Evolutionary conservation across 2,888 invertebrate genomes (phyloP).

Genomic region (Exephanes ischioxanthus): DNA sequence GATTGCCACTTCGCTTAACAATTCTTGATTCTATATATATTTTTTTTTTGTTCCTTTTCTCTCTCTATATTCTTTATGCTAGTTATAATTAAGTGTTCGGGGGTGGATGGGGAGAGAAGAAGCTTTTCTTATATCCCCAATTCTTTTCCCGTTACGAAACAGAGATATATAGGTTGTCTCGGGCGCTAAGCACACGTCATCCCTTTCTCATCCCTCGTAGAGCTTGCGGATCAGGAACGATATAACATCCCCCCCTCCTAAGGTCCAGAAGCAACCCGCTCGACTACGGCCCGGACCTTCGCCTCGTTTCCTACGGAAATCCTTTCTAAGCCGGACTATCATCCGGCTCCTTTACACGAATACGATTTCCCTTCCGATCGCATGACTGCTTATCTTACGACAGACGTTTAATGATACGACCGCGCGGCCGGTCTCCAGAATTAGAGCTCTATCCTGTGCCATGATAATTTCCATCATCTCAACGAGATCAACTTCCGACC

Average conservation of each 20-base stretch:
- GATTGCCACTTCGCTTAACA: conserved; percentile 52
- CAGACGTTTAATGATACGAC: conserved; percentile 72
- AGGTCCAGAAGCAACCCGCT: conserved; percentile 47
- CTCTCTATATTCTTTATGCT: conserved; percentile 36
- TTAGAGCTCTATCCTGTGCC: conserved; percentile 71
- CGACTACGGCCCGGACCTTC: conserved; percentile 36
- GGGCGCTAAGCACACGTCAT: conserved; percentile 45
- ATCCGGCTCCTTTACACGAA: conserved; percentile 74
- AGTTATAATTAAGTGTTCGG: conserved; percentile 35
- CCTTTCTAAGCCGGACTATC: conserved; percentile 67
- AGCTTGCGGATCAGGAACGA: conserved; percentile 46
- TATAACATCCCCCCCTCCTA: conserved; percentile 38
- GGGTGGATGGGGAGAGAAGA: neutral
- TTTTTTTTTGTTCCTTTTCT: neutral
- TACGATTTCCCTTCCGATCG: conserved; percentile 75
- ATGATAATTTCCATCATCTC: conserved; percentile 67
- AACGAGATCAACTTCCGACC: conserved; percentile 19
- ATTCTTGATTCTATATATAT: conserved; percentile 25
- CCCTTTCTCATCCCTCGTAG: conserved; percentile 45
- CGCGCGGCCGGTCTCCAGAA: conserved; percentile 71
- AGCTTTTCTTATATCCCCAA: conserved; percentile 24
- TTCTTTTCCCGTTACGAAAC: conserved; percentile 39
- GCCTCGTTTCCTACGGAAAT: conserved; percentile 59
- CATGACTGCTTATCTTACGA: conserved; percentile 74
- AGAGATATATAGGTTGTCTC: conserved; percentile 31